Evolutionary conservation across 2,888 invertebrate genomes (phyloP), one percentile per base, ranked within the genome.

Genomic region (Synergus umbraculus): DNA sequence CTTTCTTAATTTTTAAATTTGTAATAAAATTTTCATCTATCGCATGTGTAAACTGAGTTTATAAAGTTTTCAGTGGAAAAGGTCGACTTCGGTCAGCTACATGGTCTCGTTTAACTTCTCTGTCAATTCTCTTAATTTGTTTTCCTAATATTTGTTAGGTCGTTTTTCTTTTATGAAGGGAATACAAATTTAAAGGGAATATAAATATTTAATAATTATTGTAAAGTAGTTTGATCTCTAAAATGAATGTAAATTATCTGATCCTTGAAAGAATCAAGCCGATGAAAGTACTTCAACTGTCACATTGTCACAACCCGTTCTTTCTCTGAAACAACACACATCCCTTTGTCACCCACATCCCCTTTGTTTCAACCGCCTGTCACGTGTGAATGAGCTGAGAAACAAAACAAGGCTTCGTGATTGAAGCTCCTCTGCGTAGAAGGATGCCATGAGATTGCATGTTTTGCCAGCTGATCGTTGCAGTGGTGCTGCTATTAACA

Each of bases 381-480:
- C 77, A 81, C 76, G 83, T 83, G 79, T 83, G 80, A 66, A 76
- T 63, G 64, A 80, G 65, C 60, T 82, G 63, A 69, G n/a, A 78
- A 81, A 73, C 73, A 80, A 81, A 78, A 81, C 77, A 80, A 65
- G 67, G 82, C 83, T 83, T 86, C 83, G 79, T 78, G 82, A 82
- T 85, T 81, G 79, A 79, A 29, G 65, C 37, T 78, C 58, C 69
- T 54, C 78, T 79, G 81, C 80, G 78, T 49, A 76, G 37, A 79
- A 63, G 54, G 67, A 78, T 78, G 79, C 76, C 78, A 87, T 84
- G 86, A 85, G 87, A 86, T 86, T 89, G 90, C 90, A 90, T 90
- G 90, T 84, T 88, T 89, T 90, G 88, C 85, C 88, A 88, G 87
- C 86, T 90, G 86, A 87, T 87, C 88, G 88, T 91, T 92, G 89